Evolutionary conservation across 2,113 vertebrate species (phyloP).

Genomic region (Aviceda subcristata): DNA sequence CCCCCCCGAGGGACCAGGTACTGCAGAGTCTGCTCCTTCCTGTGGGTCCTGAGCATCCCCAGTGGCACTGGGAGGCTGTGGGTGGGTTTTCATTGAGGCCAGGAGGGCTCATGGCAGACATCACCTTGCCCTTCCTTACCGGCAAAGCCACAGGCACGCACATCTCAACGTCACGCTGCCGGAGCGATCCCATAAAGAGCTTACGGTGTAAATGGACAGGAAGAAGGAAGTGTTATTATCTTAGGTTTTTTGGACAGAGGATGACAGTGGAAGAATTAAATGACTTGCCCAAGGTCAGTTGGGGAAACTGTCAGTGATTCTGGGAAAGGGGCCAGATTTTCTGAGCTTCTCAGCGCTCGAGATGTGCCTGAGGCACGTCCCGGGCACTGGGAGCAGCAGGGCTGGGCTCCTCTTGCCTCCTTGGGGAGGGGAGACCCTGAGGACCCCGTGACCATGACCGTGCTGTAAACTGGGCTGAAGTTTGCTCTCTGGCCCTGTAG

Average conservation of each 20-base stretch:
- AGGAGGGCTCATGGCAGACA: neutral
- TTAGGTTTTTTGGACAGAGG: neutral
- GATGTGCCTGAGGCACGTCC: neutral
- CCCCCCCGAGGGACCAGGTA: accelerated
- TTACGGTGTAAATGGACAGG: neutral
- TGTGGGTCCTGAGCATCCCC: neutral
- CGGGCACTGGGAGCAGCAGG: neutral
- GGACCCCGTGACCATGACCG: accelerated
- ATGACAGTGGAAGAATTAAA: neutral
- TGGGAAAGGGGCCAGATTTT: neutral
- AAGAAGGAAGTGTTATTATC: neutral
- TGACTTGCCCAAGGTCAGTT: neutral
- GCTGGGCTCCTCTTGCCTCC: neutral
- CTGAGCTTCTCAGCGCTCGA: neutral
- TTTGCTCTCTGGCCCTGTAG: neutral
- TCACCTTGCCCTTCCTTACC: neutral
- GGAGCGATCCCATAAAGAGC: neutral
- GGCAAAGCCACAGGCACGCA: neutral
- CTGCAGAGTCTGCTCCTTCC: neutral
- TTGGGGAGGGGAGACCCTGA: neutral
- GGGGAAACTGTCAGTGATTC: neutral
- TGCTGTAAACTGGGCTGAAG: neutral
- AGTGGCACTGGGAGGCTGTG: no score
- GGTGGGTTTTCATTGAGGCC: neutral
- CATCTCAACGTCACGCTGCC: accelerated